Base-by-base conservation (phyloP, 1,140 invertebrate species). In the Galleria mellonella region DNA sequence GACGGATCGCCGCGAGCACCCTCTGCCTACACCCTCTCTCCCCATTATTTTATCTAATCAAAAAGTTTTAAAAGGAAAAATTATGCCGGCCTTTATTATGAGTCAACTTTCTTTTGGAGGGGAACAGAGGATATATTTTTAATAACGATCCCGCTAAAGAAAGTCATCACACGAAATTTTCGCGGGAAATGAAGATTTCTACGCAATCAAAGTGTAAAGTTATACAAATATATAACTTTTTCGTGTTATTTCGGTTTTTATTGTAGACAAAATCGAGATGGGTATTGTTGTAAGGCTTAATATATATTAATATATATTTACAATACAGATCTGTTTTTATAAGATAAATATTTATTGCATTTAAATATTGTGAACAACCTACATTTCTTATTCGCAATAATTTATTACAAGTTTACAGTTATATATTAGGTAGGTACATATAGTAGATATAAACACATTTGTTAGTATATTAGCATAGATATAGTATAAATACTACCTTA, bases 41-140 rank as follows among this genome's bases (percentile, higher is more conserved):
- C 79, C 84, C 77, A 75, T 81, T 85, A 87, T 87, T 86, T 85
- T 83, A 87, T 87, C 85, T 86, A 87, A 87, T 87, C 83, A 86
- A 86, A 87, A 87, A 86, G 76, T 87, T 87, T 86, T 86, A 86
- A 86, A 83, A 82, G 76, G 81, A 87, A 83, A 87, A 86, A 86
- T 86, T 86, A 87, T 86, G 65, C 86, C 72, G 73, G 66, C 76
- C 78, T 85, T 86, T 87, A 87, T 87, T 86, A 87, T 85, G 78
- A 87, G 82, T 77, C 76, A 82, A 82, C 79, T 86, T 85, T 86
- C 78, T 77, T 82, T 68, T 37, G 52, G 64, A 72, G 75, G 72
- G 76, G 76, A 75, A 62, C 65, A 56, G 48, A 51, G 70, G 72
- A 79, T 81, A 76, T 77, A 76, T 84, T 85, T 76, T 85, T 83